Evolutionary conservation across 1,140 invertebrate genomes (phyloP).

Genomic region (Laupala kohalensis): DNA sequence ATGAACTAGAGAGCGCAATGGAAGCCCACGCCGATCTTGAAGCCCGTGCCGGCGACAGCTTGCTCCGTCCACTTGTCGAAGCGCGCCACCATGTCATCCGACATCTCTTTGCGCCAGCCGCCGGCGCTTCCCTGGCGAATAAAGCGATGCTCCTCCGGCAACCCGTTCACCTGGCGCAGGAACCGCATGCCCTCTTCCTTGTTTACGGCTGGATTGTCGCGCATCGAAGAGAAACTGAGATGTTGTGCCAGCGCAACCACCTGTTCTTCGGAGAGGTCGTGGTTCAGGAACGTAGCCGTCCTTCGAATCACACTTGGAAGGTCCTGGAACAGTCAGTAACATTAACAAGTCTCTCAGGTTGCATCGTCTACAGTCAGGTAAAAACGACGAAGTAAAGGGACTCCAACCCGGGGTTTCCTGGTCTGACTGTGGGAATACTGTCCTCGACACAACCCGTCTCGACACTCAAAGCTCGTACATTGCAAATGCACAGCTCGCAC

Average conservation of each 20-base stretch:
- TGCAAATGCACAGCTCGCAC: too few species aligned
- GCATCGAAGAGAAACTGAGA: slow-evolving; percentile 53
- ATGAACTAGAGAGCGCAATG: too few species aligned
- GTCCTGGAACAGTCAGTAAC: slow-evolving; percentile 34
- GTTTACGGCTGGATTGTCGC: slow-evolving; percentile 32
- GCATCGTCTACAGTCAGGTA: too few species aligned
- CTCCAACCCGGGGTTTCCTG: too few species aligned
- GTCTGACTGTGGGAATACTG: too few species aligned
- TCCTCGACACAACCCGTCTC: too few species aligned
- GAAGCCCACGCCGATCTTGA: background rate
- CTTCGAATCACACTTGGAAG: slow-evolving; percentile 39
- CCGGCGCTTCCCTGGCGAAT: background rate
- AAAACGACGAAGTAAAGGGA: too few species aligned
- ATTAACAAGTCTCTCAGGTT: too few species aligned
- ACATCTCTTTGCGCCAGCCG: slow-evolving; percentile 5
- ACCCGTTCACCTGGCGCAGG: background rate
- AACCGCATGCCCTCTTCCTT: slow-evolving; percentile 17
- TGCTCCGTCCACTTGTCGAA: slow-evolving; percentile 3
- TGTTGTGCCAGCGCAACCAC: slow-evolving; percentile 37
- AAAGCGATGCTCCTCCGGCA: background rate
- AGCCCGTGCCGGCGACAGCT: background rate
- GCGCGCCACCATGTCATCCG: background rate
- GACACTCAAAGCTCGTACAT: too few species aligned
- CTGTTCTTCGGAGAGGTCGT: slow-evolving; percentile 33
- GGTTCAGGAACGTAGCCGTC: slow-evolving; percentile 43